Evolutionary conservation across 1,140 invertebrate species (phyloP).

Genomic region (Latrodectus geometricus): DNA sequence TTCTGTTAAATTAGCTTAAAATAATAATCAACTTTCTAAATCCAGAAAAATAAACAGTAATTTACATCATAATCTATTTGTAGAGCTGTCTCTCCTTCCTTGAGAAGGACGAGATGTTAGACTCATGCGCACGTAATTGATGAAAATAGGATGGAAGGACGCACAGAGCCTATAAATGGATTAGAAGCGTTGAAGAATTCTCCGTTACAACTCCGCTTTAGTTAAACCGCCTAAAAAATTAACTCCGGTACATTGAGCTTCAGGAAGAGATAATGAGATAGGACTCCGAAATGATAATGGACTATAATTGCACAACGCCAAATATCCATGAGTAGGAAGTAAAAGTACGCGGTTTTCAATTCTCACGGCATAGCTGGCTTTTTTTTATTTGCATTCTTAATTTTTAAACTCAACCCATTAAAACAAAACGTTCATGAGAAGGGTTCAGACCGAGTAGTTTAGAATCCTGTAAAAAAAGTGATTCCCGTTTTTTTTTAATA

Average conservation of each 20-base stretch:
- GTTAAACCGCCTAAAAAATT: background rate
- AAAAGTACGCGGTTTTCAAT: background rate
- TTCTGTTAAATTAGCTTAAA: too few species aligned
- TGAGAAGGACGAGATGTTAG: too few species aligned
- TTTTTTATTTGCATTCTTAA: background rate
- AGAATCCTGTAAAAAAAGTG: background rate
- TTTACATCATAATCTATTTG: too few species aligned
- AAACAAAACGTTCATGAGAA: background rate
- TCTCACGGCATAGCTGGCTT: background rate
- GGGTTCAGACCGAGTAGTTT: background rate
- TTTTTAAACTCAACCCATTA: background rate
- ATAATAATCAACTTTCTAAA: too few species aligned
- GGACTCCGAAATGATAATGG: background rate
- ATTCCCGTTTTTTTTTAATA: background rate
- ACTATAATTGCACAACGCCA: background rate
- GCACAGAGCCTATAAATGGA: background rate
- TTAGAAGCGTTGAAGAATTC: background rate
- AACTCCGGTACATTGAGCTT: background rate
- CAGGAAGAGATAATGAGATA: background rate
- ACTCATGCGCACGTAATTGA: background rate
- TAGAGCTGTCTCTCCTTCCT: too few species aligned
- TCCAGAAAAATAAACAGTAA: too few species aligned
- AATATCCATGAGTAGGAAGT: background rate
- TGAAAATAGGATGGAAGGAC: background rate
- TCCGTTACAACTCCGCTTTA: background rate